Conservation (phyloP, 2,113 vertebrate genomes). For the Callithrix jacchus region DNA sequence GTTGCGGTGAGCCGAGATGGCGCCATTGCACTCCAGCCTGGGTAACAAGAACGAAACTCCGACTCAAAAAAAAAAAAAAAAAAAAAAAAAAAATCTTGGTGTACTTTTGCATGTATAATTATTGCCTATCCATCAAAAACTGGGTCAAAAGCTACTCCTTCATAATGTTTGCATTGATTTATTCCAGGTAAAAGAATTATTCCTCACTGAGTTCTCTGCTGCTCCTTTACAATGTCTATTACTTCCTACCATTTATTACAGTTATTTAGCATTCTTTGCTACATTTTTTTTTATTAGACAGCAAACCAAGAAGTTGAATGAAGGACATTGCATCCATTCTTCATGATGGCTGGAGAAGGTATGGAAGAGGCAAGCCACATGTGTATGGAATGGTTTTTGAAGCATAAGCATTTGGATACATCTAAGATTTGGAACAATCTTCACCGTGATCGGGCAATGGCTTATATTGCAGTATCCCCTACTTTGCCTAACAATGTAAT, state of each 20-base stretch:
- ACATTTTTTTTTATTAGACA: not conserved
- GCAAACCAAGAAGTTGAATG: not conserved
- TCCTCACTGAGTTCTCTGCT: not conserved
- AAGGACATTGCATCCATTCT: not conserved
- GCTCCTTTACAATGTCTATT: not conserved
- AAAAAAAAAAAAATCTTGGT: constrained; percentile 16
- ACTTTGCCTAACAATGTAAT: not conserved
- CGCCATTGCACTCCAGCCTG: no score
- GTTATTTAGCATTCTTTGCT: not conserved
- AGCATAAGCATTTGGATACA: not conserved
- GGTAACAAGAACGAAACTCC: no score
- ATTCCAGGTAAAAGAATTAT: not conserved
- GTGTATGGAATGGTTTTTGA: not conserved
- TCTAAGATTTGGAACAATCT: not conserved
- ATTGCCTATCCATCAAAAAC: not conserved
- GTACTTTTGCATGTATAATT: not conserved
- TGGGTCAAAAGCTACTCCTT: not conserved
- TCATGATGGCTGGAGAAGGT: not conserved
- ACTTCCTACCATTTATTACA: not conserved
- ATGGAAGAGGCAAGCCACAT: not conserved
- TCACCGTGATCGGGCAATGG: not conserved
- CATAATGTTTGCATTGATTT: constrained; percentile 3
- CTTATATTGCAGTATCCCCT: not conserved
- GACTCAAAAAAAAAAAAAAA: not conserved
- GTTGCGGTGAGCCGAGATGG: no score